Conservation (phyloP, 1,140 invertebrate species). For the Pentalonia nigronervosa region DNA sequence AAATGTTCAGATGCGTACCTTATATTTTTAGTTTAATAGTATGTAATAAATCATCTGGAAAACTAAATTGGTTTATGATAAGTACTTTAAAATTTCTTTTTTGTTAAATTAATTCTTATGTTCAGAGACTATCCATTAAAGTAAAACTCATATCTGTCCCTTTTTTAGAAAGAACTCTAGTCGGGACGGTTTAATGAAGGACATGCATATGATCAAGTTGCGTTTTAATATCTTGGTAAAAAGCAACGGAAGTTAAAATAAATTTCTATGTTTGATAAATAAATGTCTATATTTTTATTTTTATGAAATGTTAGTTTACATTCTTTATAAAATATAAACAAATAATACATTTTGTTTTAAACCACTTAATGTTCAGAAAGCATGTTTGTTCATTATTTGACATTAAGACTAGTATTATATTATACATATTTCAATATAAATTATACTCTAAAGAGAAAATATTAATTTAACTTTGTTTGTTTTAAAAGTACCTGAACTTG, state of each 20-base stretch:
- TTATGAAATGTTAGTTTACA: neutral
- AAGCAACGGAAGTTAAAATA: neutral
- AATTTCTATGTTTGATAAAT: neutral
- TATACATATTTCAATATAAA: neutral
- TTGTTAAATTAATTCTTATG: neutral
- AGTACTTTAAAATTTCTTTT: neutral
- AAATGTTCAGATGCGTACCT: neutral
- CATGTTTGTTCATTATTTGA: neutral
- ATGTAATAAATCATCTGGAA: conserved; percentile 8
- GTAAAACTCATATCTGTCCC: neutral
- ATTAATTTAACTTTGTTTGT: neutral
- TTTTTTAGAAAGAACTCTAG: neutral
- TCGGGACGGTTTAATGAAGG: neutral
- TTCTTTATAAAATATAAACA: neutral
- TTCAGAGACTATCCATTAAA: neutral
- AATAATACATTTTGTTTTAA: neutral
- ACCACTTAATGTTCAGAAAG: neutral
- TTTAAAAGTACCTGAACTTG: neutral
- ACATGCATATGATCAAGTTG: neutral
- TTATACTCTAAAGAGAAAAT: neutral
- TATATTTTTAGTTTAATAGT: conserved; percentile 6
- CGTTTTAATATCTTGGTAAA: neutral
- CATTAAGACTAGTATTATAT: neutral
- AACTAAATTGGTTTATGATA: conserved; percentile 7
- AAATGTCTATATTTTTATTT: neutral